Evolutionary conservation across 2,797 vertebrate species (phyloP), one percentile per base, ranked within the genome.

Genomic region (Thalassophryne amazonica): DNA sequence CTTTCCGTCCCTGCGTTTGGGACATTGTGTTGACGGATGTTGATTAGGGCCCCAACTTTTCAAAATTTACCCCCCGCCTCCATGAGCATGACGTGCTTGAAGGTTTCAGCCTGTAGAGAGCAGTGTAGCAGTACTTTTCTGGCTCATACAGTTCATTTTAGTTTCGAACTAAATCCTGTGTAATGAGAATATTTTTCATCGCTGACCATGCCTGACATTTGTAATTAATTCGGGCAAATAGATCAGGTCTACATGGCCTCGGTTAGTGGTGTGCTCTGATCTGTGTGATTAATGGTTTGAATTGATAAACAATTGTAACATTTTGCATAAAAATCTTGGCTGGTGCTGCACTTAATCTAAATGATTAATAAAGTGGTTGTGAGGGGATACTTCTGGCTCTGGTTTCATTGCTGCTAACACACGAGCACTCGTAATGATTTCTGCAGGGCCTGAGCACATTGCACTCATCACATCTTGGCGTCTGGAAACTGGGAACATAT

Each of bases 171-270:
- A 18, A 69, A 15, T n/a, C n/a, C 57, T 15, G 11, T 56, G 39
- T 71, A 58, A 73, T 67, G 72, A 73, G 37, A 21, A 68, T 24
- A 59, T 65, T 50, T 64, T 16, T 51, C 54, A 36, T 57, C 32
- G 24, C 60, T 73, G 74, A 66, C 64, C 78, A 70, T 63, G 64
- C 54, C 66, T 77, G 79, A 73, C 65, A 56, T 53, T 21, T 72
- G 50, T 74, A 56, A 76, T 77, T 79, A 69, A 67, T 55, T 54
- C 20, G 29, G 19, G 51, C 41, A 65, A 76, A 65, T 23, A 60
- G 47, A 59, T 59, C 48, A 22, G 27, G 23, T 56, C 53, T 55
- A 11, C 3, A 0, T 47, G 23, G 53, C 51, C 34, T 47, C 34
- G 33, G 38, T 56, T 29, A 41, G 47, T 0, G 33, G 30, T 17